Base-by-base conservation (phyloP, 2,113 vertebrate species). In the Oryzias woworae region DNA sequence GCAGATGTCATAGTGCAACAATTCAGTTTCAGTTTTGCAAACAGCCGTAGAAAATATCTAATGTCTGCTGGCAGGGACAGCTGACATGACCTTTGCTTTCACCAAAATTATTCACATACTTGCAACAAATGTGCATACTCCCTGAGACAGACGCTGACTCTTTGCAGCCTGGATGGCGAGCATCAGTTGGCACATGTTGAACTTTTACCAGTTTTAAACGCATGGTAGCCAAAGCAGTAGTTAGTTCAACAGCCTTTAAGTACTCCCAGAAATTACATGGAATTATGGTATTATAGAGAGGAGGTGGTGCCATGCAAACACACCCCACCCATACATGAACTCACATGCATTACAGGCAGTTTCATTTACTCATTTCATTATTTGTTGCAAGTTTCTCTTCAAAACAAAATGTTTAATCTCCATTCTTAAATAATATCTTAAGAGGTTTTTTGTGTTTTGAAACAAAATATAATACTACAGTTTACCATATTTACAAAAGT, bases 231-330 rank as follows among this genome's bases (percentile, higher is more conserved):
- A 75, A 81, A 77, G 85, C 80, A 59, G 82, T 83, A 74, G 65
- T 85, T 87, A 85, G 62, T 69, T 73, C 71, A 75, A 81, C 66
- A 85, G 78, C 74, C 72, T 87, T 83, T 82, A 85, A 81, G 75
- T 82, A 59, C 80, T 70, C 68, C 49, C 54, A 65, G 73, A 86
- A 86, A 87, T 82, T 55, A 85, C 77, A 86, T 87, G 84, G 75
- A 86, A 88, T 88, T 87, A 90, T 71, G 22, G 82, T 56, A 80
- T 85, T 87, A 87, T 73, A 62, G 3, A 14, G 48, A 45, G 24
- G 47, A 46, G 75, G 17, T 62, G 81, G 73, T 85, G 78, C 82
- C 76, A 77, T 57, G 61, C 23, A 48, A 62, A 68, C 69, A 66
- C 69, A 54, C 57, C n/a, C 54, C 43, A 66, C 15, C 52, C 36